Conservation (phyloP, 2,113 vertebrate species). For the Ctenodactylus gundi region DNA sequence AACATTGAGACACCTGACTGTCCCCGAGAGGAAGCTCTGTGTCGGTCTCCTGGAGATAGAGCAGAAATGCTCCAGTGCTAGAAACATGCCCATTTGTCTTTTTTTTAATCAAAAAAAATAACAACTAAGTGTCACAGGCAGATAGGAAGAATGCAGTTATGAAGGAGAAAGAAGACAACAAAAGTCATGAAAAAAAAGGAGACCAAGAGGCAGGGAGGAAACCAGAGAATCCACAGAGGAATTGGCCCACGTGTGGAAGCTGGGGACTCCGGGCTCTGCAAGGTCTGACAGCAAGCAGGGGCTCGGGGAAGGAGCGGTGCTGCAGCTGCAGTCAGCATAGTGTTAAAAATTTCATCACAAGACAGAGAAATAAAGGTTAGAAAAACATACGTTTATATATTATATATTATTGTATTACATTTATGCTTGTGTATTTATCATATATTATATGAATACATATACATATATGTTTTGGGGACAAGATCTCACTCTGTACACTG, state of each 20-base stretch:
- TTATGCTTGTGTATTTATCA: no score
- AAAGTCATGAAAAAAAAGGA: not conserved
- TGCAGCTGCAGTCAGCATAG: not conserved
- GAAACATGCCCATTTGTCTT: not conserved
- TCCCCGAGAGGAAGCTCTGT: not conserved
- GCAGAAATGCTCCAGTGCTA: not conserved
- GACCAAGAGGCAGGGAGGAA: not conserved
- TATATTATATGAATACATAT: no score
- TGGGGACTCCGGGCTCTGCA: not conserved
- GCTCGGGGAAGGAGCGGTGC: not conserved
- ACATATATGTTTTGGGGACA: no score
- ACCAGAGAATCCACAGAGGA: not conserved
- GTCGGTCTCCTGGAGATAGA: not conserved
- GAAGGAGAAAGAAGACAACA: not conserved
- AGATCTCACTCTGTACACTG: no score
- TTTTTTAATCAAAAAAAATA: conserved; percentile 20
- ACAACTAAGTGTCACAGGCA: not conserved
- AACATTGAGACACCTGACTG: not conserved
- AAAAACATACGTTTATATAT: no score
- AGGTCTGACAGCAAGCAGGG: not conserved
- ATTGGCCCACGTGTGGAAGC: not conserved
- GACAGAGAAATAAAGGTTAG: not conserved
- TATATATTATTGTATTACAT: no score
- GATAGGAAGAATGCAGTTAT: not conserved
- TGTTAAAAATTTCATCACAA: not conserved